Conservation (phyloP, 37 sponge, comb jelly and placozoan genomes). For the Bolinopsis microptera region DNA sequence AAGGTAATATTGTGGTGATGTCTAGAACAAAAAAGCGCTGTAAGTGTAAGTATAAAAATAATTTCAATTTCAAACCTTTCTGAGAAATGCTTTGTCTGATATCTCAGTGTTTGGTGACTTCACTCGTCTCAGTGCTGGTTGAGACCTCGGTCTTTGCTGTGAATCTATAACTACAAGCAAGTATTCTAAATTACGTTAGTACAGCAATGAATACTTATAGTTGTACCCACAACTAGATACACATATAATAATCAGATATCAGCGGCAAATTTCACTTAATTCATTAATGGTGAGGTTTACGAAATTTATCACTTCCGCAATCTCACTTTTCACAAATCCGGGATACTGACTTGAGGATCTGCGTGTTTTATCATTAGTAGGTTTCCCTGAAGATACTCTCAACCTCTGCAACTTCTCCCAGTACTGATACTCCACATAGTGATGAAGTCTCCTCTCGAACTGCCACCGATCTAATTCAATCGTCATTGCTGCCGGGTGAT, state of each 20-base stretch:
- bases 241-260: no score
- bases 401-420: constrained; percentile 33
- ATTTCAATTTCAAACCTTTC: constrained; percentile 37
- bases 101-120: not conserved
- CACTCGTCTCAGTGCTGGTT: not conserved
- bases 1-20: no score
- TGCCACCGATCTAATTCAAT: constrained; percentile 21
- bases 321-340: no score
- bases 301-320: no score
- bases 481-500: not conserved
- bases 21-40: no score
- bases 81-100: constrained; percentile 27
- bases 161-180: constrained; percentile 14
- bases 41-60: no score
- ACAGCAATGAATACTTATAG: no score
- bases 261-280: no score
- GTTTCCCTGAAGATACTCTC: not conserved
- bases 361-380: not conserved
- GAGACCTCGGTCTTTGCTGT: not conserved
- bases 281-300: no score
- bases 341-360: constrained; percentile 44
- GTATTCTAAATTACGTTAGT: no score
- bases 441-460: constrained; percentile 30
- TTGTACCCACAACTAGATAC: no score
- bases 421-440: constrained; percentile 21